These are phyloP conservation scores for Epiblema foenella DNA, from an alignment of 2,888 invertebrate genomes.

Conservation along the genomic window DNA sequence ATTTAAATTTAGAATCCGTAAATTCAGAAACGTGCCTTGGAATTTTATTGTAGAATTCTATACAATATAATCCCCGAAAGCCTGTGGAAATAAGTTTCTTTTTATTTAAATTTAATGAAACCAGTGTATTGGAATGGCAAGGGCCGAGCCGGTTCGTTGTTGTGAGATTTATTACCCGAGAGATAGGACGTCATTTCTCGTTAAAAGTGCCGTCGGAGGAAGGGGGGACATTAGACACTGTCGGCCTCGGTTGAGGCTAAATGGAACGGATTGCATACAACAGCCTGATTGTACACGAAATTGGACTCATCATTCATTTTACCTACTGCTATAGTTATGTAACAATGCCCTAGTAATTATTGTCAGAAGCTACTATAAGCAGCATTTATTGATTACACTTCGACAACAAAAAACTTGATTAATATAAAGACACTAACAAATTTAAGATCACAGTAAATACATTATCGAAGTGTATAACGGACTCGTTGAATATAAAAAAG, in stretches of 20 bases:
- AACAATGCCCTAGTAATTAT: background rate
- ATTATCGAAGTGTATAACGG: background rate
- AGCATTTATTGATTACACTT: background rate
- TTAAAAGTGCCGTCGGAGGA: conserved; percentile 30
- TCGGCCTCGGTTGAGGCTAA: conserved; percentile 8
- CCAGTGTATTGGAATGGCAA: conserved; percentile 30
- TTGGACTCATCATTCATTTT: conserved; percentile 5
- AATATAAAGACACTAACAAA: too few species aligned
- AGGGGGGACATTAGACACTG: conserved; percentile 14
- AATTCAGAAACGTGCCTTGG: too few species aligned
- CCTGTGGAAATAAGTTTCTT: background rate
- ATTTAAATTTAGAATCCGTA: too few species aligned
- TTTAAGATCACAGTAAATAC: too few species aligned
- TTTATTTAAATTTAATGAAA: conserved; percentile 18
- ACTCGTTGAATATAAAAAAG: background rate
- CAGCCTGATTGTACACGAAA: conserved; percentile 6
- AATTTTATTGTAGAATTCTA: too few species aligned
- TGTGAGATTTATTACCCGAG: conserved; percentile 34
- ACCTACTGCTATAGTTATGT: background rate
- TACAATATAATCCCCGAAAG: background rate
- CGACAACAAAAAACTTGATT: background rate
- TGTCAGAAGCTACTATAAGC: background rate
- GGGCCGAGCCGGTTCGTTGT: background rate
- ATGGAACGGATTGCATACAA: conserved; percentile 10
- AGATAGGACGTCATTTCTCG: conserved; percentile 40